These are phyloP conservation scores for Acromyrmex heyeri DNA, from an alignment of 1,140 invertebrate genomes.

Conservation along the genomic window DNA sequence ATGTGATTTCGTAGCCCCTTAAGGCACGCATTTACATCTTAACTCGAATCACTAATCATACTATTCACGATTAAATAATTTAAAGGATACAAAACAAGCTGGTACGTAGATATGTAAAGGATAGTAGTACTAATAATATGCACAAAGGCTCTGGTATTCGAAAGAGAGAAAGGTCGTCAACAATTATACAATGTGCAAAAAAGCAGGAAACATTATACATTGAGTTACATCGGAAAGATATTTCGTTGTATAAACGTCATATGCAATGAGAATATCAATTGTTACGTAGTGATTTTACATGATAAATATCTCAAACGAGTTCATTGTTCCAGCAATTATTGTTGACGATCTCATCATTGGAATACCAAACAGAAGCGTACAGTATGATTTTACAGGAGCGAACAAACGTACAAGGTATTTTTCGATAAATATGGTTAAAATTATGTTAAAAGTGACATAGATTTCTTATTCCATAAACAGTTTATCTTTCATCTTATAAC, in stretches of 20 bases:
- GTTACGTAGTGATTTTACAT: neutral
- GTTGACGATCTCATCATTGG: constrained; percentile 55
- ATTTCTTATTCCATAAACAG: neutral
- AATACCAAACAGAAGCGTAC: constrained; percentile 58
- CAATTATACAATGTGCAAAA: neutral
- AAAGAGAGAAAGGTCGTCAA: constrained; percentile 57
- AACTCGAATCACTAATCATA: constrained; percentile 49
- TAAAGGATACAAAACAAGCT: constrained; percentile 67
- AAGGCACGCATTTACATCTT: constrained; percentile 30
- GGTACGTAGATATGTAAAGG: constrained; percentile 69
- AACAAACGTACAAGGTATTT: constrained; percentile 21
- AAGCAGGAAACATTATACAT: neutral
- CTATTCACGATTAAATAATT: constrained; percentile 71
- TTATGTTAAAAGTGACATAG: neutral
- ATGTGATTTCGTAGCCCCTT: constrained; percentile 6
- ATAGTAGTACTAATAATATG: constrained; percentile 79
- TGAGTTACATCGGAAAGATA: neutral
- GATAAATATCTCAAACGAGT: neutral
- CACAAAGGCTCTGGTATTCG: constrained; percentile 71
- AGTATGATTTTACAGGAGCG: constrained; percentile 25
- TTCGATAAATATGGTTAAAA: constrained; percentile 1
- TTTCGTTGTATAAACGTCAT: neutral
- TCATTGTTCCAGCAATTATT: neutral
- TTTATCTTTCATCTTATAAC: neutral
- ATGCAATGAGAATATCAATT: constrained; percentile 8